These are phyloP conservation scores for Molossus alvarezi DNA, from an alignment of 2,797 vertebrate species.

Conservation along the genomic window DNA sequence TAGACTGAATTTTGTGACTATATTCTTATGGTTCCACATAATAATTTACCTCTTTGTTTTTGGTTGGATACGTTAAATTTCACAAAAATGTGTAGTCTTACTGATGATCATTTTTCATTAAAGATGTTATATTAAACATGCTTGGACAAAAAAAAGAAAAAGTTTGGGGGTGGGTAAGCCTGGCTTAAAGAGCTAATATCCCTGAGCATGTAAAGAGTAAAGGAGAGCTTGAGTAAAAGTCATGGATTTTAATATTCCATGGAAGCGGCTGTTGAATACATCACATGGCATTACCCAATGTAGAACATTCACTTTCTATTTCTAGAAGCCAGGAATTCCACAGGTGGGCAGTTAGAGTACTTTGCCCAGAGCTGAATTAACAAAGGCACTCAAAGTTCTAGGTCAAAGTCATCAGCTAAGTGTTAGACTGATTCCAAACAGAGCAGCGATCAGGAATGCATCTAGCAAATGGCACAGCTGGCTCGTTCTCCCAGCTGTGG, in stretches of 20 bases:
- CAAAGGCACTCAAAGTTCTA: not conserved
- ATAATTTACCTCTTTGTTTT: constrained; percentile 6
- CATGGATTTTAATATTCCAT: not conserved
- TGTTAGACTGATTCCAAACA: not conserved
- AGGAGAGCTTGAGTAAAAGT: not conserved
- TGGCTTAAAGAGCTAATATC: not conserved
- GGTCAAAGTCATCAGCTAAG: not conserved
- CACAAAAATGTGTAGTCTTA: not conserved
- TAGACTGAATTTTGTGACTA: not conserved
- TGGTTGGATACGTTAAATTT: not conserved
- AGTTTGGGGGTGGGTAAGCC: too few species aligned
- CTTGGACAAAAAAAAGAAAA: not conserved
- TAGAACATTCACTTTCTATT: not conserved
- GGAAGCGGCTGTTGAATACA: not conserved
- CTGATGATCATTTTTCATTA: not conserved
- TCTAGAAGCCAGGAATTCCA: constrained; percentile 38
- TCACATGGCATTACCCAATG: not conserved
- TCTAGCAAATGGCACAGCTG: not conserved
- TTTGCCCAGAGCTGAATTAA: not conserved
- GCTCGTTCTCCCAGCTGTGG: not conserved
- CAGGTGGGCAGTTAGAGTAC: not conserved
- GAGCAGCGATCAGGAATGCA: not conserved
- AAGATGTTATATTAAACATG: not conserved
- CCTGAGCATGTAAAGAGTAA: not conserved
- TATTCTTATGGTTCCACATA: not conserved